A percentile compares a stretch with the other conserved stretches of the same genome.
Evolutionary conservation across 2,888 invertebrate species (phyloP).

Genomic region (Drosophila helvetica): DNA sequence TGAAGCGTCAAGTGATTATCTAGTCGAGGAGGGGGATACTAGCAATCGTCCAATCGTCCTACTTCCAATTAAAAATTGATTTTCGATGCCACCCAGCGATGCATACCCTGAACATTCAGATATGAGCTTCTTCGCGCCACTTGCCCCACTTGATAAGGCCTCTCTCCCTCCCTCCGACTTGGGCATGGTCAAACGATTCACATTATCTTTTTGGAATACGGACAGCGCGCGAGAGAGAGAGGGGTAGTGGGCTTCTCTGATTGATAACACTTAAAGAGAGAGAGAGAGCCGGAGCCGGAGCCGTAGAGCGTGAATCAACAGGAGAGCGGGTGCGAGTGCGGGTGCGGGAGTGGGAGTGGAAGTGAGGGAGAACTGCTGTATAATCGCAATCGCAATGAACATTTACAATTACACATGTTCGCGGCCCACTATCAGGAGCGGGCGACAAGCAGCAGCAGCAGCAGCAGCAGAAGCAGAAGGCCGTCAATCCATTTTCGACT

Average conservation of each 20-base stretch:
- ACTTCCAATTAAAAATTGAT: neutral
- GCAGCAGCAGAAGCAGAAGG: constrained; percentile 3
- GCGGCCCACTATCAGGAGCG: constrained; percentile 61
- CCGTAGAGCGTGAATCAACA: neutral
- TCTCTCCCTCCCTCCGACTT: neutral
- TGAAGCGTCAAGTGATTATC: constrained; percentile 19
- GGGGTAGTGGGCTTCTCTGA: neutral
- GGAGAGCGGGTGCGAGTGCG: neutral
- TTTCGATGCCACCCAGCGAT: neutral
- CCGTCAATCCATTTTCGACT: constrained; percentile 7
- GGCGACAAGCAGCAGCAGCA: constrained; percentile 6
- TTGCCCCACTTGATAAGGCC: constrained; percentile 60
- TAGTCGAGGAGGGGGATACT: neutral
- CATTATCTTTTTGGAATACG: constrained; percentile 49
- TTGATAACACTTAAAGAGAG: constrained; percentile 28
- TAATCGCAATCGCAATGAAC: constrained; percentile 72
- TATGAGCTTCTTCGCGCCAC: constrained; percentile 52
- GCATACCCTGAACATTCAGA: constrained; percentile 47
- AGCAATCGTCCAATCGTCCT: neutral
- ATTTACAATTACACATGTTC: constrained; percentile 73
- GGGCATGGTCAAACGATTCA: constrained; percentile 54
- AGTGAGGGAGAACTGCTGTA: constrained; percentile 13
- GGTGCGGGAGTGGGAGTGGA: neutral
- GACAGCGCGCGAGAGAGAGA: constrained; percentile 6
- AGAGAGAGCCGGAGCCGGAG: constrained; percentile 2